Evolutionary conservation across 2,888 invertebrate genomes (phyloP), one percentile per base, ranked within the genome.

Genomic region (Chironomus tentans): DNA sequence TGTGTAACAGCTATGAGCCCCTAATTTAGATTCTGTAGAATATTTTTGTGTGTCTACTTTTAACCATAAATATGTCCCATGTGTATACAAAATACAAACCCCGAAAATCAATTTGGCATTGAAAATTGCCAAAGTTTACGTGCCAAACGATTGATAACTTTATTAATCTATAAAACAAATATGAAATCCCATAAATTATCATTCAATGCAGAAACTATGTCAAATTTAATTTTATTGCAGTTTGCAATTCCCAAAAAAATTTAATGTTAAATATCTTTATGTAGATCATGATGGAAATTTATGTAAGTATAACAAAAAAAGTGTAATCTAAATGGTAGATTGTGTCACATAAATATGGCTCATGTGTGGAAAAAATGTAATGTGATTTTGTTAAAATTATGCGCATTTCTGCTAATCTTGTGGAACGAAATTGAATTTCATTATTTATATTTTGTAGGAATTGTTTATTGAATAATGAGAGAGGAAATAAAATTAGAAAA

Each of bases 111-210:
- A 69, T 69, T 69, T 71, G 50, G 56, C 50, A 50, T 50, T 56
- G 46, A 70, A 47, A 70, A 70, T 70, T 69, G 68, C 68, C 13
- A 50, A 50, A 38, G 7, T 69, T 47, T 70, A 38, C n/a, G n/a
- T 70, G 68, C 68, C 28, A 68, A 22, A 22, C 24, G n/a, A 22
- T 50, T 56, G 56, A 71, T 71, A 47, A 47, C 70, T 70, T 70
- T 70, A 47, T 71, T 71, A 71, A 71, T 71, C 71, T 24, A 28
- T 12, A 71, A 71, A 71, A 56, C 71, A 71, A 71, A 71, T 71
- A 71, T 56, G n/a, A n/a, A 68, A 21, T 21, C 12, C 15, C 7
- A 71, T 71, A 71, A 71, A 71, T 71, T 71, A 71, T 71, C 15
- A 56, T 71, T 56, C 28, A 71, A 50, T 71, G 71, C 71, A 15